phyloP scores from a whole-genome alignment of 2,113 vertebrate genomes.

The Elaphurus davidianus region DNA sequence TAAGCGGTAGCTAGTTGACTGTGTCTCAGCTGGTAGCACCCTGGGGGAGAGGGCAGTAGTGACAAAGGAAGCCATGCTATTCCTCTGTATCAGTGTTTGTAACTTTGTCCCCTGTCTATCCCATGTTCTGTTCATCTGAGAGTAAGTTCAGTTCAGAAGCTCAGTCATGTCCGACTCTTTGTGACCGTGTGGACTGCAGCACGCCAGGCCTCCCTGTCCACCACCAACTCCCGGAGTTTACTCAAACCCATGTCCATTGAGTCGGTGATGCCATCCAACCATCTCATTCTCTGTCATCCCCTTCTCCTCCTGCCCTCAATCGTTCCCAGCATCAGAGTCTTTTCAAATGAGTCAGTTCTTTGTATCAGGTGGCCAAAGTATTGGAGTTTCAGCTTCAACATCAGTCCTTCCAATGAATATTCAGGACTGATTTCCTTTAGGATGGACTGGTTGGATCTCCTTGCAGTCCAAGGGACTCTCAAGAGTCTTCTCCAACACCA shows the following conservation, averaged over 20 bases:
- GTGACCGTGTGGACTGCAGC: neutral
- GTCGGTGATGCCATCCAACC: neutral
- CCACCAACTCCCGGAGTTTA: neutral
- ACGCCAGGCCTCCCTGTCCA: fast-evolving
- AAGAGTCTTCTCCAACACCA: neutral
- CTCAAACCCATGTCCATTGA: neutral
- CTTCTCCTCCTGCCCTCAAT: neutral
- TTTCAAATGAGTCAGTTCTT: neutral
- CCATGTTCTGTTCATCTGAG: neutral
- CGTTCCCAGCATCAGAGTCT: neutral
- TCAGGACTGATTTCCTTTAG: neutral
- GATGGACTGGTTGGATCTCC: neutral
- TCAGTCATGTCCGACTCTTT: neutral
- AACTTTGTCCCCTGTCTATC: neutral
- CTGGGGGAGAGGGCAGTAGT: fast-evolving
- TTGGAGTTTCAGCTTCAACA: neutral
- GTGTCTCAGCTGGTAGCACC: neutral
- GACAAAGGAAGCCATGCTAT: neutral
- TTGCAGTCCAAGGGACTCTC: neutral
- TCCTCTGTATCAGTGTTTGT: neutral
- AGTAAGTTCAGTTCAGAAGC: neutral
- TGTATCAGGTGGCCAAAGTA: neutral
- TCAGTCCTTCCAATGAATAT: neutral
- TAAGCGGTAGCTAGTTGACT: neutral
- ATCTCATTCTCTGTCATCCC: neutral